Evolutionary conservation across 2,113 vertebrate species (phyloP).

Genomic region (Aptenodytes patagonicus): DNA sequence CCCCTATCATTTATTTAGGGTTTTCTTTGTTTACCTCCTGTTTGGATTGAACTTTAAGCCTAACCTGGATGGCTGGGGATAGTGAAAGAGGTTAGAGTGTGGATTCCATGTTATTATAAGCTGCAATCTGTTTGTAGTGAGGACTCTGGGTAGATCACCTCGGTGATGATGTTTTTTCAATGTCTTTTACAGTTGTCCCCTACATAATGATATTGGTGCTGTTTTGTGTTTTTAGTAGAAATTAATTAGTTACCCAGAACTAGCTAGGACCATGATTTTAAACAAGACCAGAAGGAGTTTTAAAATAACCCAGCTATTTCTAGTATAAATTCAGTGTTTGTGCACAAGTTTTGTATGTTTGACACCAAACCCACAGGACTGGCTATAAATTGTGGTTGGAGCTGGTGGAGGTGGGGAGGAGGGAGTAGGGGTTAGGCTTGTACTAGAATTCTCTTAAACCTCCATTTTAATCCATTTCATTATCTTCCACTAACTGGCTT

Average conservation of each 20-base stretch:
- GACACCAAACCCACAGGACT: neutral
- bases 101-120: neutral
- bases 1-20: neutral
- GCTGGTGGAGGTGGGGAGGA: neutral
- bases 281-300: neutral
- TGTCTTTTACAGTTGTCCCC: neutral
- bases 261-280: neutral
- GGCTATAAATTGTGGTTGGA: neutral
- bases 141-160: neutral
- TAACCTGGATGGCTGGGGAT: neutral
- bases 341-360: neutral
- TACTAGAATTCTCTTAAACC: neutral
- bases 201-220: neutral
- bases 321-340: neutral
- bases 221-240: neutral
- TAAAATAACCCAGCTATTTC: neutral
- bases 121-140: neutral
- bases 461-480: neutral
- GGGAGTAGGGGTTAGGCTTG: neutral
- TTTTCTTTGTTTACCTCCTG: neutral
- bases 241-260: neutral
- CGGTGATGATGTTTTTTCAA: neutral
- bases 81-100: neutral
- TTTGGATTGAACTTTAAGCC: neutral
- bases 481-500: neutral